These are phyloP conservation scores for Erebia ligea DNA, from an alignment of 2,888 invertebrate species.

Conservation along the genomic window DNA sequence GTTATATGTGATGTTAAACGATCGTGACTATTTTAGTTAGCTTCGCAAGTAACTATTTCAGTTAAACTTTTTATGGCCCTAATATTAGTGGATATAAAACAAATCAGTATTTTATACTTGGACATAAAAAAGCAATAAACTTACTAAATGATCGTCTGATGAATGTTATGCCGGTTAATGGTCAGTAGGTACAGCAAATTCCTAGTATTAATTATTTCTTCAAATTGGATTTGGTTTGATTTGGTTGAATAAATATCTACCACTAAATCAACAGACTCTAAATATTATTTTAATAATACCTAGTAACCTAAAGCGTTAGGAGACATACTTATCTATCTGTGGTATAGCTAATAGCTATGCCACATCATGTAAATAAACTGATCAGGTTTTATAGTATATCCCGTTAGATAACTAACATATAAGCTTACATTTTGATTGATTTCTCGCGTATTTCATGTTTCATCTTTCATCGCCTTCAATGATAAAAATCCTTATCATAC, in stretches of 20 bases:
- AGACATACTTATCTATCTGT: too few species aligned
- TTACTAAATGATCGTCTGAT: slow-evolving; percentile 15
- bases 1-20: slow-evolving; percentile 1
- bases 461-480: too few species aligned
- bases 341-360: too few species aligned
- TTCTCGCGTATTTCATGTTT: too few species aligned
- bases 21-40: neutral
- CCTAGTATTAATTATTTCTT: neutral
- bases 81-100: slow-evolving; percentile 16
- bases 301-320: too few species aligned
- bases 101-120: slow-evolving; percentile 17
- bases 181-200: neutral
- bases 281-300: neutral
- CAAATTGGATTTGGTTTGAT: slow-evolving; percentile 1
- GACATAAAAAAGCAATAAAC: slow-evolving; percentile 16
- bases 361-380: too few species aligned
- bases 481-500: too few species aligned
- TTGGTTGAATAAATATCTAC: neutral
- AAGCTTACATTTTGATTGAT: too few species aligned
- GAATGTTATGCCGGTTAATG: slow-evolving; percentile 6
- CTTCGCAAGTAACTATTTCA: neutral
- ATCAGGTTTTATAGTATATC: too few species aligned
- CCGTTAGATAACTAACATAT: too few species aligned
- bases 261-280: neutral
- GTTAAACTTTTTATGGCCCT: slow-evolving; percentile 14